phyloP scores from a whole-genome alignment of 2,888 invertebrate species.

The Andrena camellia region DNA sequence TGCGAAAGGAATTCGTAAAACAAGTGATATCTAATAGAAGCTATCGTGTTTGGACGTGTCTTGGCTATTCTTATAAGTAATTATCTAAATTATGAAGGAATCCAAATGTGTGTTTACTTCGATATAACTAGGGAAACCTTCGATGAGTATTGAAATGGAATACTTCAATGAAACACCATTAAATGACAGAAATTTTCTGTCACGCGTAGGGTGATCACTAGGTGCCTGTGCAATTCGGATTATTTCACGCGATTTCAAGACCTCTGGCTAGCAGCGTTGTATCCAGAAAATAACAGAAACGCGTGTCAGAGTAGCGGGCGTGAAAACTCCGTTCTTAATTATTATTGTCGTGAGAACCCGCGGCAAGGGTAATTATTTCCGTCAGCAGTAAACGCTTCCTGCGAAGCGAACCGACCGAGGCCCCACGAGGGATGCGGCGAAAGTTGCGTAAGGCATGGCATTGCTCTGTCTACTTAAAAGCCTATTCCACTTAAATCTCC shows the following conservation, averaged over 20 bases:
- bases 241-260: conserved; percentile 4
- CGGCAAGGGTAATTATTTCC: conserved; percentile 81
- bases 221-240: neutral
- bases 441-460: conserved; percentile 67
- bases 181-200: too few species aligned
- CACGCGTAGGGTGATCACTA: neutral
- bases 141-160: too few species aligned
- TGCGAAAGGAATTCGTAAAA: neutral
- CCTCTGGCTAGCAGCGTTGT: neutral
- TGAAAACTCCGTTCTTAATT: conserved; percentile 77
- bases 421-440: conserved; percentile 44
- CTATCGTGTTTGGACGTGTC: too few species aligned
- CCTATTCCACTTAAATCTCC: conserved; percentile 80
- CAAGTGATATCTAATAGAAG: too few species aligned
- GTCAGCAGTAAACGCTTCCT: conserved; percentile 77
- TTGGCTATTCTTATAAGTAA: too few species aligned
- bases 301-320: conserved; percentile 16
- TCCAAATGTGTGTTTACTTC: too few species aligned
- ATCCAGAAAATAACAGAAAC: conserved; percentile 18
- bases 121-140: too few species aligned
- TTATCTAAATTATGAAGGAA: too few species aligned
- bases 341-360: conserved; percentile 83
- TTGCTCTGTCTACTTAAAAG: conserved; percentile 66
- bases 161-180: too few species aligned
- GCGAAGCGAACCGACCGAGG: conserved; percentile 57